A percentile compares a stretch with the other conserved stretches of the same genome.
Conservation (phyloP, 2,113 vertebrate genomes). For the Sigmodon hispidus region DNA sequence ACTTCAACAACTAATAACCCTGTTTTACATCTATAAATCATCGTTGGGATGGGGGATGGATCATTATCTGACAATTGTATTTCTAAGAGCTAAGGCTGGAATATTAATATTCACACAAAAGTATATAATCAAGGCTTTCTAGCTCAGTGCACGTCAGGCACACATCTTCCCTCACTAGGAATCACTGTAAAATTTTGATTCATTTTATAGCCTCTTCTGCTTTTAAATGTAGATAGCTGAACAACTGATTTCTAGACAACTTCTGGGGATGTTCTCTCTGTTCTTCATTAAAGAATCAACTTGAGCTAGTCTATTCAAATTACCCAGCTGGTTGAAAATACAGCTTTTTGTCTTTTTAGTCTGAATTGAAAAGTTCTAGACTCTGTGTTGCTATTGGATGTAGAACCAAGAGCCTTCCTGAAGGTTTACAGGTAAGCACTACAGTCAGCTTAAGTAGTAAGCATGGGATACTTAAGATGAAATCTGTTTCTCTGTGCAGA, state of each 20-base stretch:
- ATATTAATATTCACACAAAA: background rate
- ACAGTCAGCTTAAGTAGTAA: background rate
- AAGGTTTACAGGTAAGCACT: background rate
- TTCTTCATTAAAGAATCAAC: background rate
- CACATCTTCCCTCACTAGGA: background rate
- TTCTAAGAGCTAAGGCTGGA: background rate
- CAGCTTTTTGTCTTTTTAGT: background rate
- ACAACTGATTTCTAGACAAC: conserved; percentile 13
- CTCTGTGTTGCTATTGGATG: background rate
- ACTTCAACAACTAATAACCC: background rate
- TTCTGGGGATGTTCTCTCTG: background rate
- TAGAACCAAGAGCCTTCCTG: too few species aligned
- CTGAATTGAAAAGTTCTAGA: background rate
- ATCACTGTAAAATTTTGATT: background rate
- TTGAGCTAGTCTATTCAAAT: background rate
- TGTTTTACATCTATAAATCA: background rate
- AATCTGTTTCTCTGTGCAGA: background rate
- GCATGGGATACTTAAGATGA: too few species aligned
- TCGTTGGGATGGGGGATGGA: background rate
- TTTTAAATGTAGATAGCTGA: background rate
- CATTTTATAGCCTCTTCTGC: background rate
- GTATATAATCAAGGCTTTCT: background rate
- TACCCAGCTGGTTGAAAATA: background rate
- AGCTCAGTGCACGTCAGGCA: background rate
- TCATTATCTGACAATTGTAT: background rate